Evolutionary conservation across 2,888 invertebrate genomes (phyloP), one percentile per base, ranked within the genome.

Genomic region (Harpagoxenus sublaevis): DNA sequence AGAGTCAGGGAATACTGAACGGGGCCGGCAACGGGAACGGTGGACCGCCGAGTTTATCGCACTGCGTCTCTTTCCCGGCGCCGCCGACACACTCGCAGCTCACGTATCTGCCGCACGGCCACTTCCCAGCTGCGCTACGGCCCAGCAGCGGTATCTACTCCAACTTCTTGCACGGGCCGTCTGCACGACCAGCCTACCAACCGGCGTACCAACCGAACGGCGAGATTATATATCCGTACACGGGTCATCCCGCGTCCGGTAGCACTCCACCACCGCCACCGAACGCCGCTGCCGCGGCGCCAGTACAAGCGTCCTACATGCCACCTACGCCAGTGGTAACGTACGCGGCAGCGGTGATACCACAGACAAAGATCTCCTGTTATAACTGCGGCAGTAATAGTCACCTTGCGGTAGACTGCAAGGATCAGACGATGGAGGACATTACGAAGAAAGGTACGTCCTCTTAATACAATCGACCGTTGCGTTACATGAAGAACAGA

Each of bases 391-490:
- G 99, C 86, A 97, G 97, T 78, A 96, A 97, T 82, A 97, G 97
- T 75, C 99, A 99, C 95, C 96, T 96, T 74, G 98, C 98, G 39
- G 96, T 97, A 92, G 99, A 99, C 91, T 99, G 99, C 95, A 97
- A 97, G 93, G 98, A 98, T 94, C 97, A 97, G 88, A 98, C 98
- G 83, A 98, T 99, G 97, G 99, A 99, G 95, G 98, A 98, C 95
- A 97, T 98, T 95, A 98, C 98, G 60, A 95, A 94, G 85, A 91
- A 94, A 94, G 95, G 95, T 95, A 92, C n/a, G 89, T 86, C 48
- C 51, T 87, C 60, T 23, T 62, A 79, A 79, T 79, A 48, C 42
- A 79, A 70, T 60, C n/a, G 6, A 70, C 3, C 2, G 18, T 57
- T 45, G 31, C 23, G 23, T 78, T 55, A 28, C 4, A 3, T 57